Conservation (phyloP, 2,888 invertebrate genomes). For the Idaea straminata region DNA sequence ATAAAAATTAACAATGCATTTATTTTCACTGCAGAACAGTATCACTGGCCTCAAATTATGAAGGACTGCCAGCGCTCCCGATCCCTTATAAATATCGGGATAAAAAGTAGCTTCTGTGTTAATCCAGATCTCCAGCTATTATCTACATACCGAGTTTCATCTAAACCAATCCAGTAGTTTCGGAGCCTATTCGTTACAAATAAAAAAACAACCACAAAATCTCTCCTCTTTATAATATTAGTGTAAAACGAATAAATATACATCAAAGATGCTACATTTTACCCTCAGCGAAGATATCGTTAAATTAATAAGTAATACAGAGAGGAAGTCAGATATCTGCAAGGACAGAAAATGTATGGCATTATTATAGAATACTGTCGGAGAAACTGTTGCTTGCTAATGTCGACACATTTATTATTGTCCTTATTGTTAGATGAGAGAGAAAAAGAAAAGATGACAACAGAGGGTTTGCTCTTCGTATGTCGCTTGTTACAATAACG, state of each 20-base stretch:
- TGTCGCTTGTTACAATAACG: neutral
- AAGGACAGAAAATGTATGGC: constrained; percentile 29
- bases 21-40: too few species aligned
- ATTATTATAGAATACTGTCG: neutral
- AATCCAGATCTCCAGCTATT: too few species aligned
- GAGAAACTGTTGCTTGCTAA: constrained; percentile 3
- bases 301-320: constrained; percentile 55
- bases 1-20: too few species aligned
- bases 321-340: constrained; percentile 45
- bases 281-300: constrained; percentile 46
- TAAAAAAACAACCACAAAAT: too few species aligned
- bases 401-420: constrained; percentile 1
- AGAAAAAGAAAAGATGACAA: neutral
- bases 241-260: neutral
- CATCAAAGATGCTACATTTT: constrained; percentile 24
- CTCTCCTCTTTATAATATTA: too few species aligned
- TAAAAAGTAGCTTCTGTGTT: too few species aligned
- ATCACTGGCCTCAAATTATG: too few species aligned
- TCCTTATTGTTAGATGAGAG: neutral
- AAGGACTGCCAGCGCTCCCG: too few species aligned
- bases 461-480: neutral
- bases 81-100: too few species aligned
- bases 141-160: too few species aligned
- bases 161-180: too few species aligned
- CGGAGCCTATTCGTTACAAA: too few species aligned